A percentile compares a stretch with the other conserved stretches of the same genome.
These are phyloP conservation scores for Leptoteleia sp. DNA, from an alignment of 1,140 invertebrate genomes.

Conservation along the genomic window DNA sequence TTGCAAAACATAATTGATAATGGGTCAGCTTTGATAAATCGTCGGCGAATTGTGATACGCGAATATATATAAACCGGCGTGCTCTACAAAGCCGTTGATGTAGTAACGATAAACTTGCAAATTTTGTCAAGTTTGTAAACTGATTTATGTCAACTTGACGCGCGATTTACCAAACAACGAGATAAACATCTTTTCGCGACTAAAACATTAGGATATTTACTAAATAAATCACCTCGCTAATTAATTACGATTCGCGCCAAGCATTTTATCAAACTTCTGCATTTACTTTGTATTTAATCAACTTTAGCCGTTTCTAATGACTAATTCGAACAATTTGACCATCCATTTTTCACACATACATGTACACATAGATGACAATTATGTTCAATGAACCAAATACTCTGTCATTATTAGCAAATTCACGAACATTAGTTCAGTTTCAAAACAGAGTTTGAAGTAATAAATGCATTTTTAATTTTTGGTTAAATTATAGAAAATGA, in stretches of 20 bases:
- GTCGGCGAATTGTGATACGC: slow-evolving; percentile 34
- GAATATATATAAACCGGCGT: slow-evolving; percentile 55
- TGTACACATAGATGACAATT: too few species aligned
- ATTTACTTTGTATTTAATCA: too few species aligned
- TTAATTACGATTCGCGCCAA: slow-evolving; percentile 20
- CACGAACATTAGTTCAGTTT: too few species aligned
- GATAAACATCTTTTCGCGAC: slow-evolving; percentile 66
- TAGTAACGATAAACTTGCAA: slow-evolving; percentile 56
- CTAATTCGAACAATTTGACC: too few species aligned
- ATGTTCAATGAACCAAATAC: too few species aligned
- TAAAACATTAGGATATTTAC: slow-evolving; percentile 52
- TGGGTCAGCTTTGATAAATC: slow-evolving; percentile 55
- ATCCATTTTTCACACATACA: too few species aligned
- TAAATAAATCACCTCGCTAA: slow-evolving; percentile 41
- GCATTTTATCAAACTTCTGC: too few species aligned
- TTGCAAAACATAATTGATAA: slow-evolving; percentile 59
- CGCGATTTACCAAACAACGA: slow-evolving; percentile 74
- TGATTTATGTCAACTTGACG: slow-evolving; percentile 72
- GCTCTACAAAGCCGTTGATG: slow-evolving; percentile 50
- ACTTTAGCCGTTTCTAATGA: too few species aligned
- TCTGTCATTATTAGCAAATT: too few species aligned
- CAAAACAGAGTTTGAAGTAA: too few species aligned
- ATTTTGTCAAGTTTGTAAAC: slow-evolving; percentile 73
- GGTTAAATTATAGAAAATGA: too few species aligned
- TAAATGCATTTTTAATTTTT: too few species aligned